These are phyloP conservation scores for Merodon equestris DNA, from an alignment of 2,888 invertebrate genomes.

Conservation along the genomic window DNA sequence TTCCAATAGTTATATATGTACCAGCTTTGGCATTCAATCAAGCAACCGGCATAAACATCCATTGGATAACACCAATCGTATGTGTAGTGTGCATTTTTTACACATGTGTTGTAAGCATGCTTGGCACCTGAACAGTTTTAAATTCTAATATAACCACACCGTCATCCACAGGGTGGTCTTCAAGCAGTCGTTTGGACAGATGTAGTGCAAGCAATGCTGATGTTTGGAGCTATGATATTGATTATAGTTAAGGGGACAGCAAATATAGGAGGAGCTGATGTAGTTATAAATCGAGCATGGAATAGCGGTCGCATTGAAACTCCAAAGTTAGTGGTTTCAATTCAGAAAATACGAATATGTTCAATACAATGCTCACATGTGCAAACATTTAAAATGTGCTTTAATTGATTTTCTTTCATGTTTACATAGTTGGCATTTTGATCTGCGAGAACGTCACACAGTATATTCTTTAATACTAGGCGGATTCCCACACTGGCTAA, in stretches of 20 bases:
- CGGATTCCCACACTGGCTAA: constrained; percentile 86
- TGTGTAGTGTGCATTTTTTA: constrained; percentile 89
- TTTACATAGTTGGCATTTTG: constrained; percentile 83
- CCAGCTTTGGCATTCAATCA: constrained; percentile 87
- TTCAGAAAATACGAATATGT: background rate
- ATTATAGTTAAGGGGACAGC: constrained; percentile 83
- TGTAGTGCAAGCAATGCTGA: constrained; percentile 84
- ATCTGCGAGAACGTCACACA: constrained; percentile 86
- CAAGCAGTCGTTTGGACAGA: constrained; percentile 87
- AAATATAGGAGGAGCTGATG: constrained; percentile 83
- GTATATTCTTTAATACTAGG: constrained; percentile 86
- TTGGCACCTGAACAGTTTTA: background rate
- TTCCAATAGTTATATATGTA: constrained; percentile 86
- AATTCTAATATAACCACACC: background rate
- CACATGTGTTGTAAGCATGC: constrained; percentile 84
- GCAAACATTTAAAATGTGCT: no score
- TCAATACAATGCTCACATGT: no score
- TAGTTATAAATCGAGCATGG: constrained; percentile 81
- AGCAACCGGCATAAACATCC: constrained; percentile 89
- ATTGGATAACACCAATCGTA: constrained; percentile 86
- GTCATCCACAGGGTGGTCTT: constrained; percentile 81
- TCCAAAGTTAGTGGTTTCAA: constrained; percentile 80
- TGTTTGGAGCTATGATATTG: constrained; percentile 84
- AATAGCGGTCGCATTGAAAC: constrained; percentile 82
- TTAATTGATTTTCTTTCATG: no score